Base-by-base conservation (phyloP, 1,140 invertebrate species). In the Holcopasites calliopsidis region DNA sequence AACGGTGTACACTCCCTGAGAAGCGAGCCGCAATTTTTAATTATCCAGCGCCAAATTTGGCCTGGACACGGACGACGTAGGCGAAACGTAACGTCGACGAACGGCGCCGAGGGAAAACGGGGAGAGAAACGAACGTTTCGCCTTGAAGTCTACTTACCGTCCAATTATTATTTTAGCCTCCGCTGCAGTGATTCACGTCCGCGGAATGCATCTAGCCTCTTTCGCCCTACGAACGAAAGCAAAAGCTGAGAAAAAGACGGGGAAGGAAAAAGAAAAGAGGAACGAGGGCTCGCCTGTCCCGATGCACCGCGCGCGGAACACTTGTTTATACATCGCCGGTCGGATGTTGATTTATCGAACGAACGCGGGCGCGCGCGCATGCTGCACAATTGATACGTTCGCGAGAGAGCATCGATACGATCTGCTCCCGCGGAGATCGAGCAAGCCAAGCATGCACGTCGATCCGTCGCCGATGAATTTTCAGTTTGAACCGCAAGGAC, bases 141-240 rank as follows among this genome's bases (percentile, higher is more conserved):
- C 38, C 71, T 73, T 64, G 49, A 18, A 55, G 28, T 73, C 50
- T 55, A 73, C 70, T 73, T 70, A 58, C 40, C 54, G 66, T 50
- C 49, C 70, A 73, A 73, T 73, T 73, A n/a, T n/a, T n/a, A 73
- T 65, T 55, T 73, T 44, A 73, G 21, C 38, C 61, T 55, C 16
- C 21, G 10, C 23, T 5, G 40, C 61, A 54, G 23, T 73, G 61
- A 73, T 73, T 73, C 60, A 73, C 71, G 21, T 44, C 16, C 38
- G 28, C 28, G 49, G 61, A 66, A 73, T 73, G 71, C 38, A 44
- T 55, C 61, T 65, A 66, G 38, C 23, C 58, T 52, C 18, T n/a
- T 44, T 18, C 49, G 23, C 61, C 61, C 71, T 55, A 44, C 40
- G 40, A 62, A 16, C 6, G 21, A 33, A 10, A 18, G 26, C 23